These are phyloP conservation scores for Ibycter americanus DNA, from an alignment of 2,797 vertebrate species.

Conservation along the genomic window DNA sequence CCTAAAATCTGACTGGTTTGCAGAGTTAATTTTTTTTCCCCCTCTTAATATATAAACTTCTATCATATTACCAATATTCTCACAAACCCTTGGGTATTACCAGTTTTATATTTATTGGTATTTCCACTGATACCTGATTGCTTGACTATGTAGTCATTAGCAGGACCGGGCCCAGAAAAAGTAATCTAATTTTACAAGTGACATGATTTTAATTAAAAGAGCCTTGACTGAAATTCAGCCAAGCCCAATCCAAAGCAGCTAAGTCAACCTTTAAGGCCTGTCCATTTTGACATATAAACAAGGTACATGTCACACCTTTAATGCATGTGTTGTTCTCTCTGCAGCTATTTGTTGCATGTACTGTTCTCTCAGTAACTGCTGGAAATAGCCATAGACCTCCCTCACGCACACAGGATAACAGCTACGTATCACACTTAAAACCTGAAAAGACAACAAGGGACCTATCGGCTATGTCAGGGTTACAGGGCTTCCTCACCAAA, in stretches of 20 bases:
- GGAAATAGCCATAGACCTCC: neutral
- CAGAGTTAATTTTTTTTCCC: neutral
- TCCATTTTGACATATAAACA: neutral
- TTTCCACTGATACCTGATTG: neutral
- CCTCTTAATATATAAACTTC: neutral
- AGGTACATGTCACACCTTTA: neutral
- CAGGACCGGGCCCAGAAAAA: neutral
- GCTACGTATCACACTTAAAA: neutral
- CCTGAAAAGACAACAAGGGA: neutral
- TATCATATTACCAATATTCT: neutral
- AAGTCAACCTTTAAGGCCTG: neutral
- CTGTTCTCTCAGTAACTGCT: neutral
- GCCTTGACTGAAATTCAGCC: neutral
- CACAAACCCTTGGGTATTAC: neutral
- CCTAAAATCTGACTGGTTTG: neutral
- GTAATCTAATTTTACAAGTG: neutral
- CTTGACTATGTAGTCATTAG: neutral
- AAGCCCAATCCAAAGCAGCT: neutral
- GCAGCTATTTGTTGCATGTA: neutral
- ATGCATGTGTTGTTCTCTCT: neutral
- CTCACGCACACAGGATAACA: accelerated
- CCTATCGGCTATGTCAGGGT: no score
- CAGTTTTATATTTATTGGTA: neutral
- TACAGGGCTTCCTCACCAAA: neutral
- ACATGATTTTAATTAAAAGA: neutral